Conservation (phyloP, 2,113 vertebrate genomes). For the Nycticryphes semicollaris region DNA sequence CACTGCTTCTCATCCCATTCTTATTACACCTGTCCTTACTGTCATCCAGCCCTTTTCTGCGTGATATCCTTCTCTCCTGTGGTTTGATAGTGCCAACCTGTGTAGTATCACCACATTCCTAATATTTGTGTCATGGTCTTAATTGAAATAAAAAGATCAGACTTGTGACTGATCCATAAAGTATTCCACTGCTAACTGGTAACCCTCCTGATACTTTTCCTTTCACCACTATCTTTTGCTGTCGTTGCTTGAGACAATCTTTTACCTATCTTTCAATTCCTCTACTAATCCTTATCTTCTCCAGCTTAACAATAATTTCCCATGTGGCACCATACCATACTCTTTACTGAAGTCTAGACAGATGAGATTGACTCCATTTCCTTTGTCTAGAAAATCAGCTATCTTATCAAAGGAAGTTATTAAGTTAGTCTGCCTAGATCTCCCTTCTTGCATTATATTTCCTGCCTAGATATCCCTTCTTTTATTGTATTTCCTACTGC, state of each 20-base stretch:
- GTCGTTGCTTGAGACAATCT: constrained; percentile 8
- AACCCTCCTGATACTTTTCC: neutral
- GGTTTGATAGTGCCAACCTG: neutral
- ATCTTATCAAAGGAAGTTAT: constrained; percentile 54
- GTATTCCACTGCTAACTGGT: constrained; percentile 34
- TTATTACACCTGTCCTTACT: neutral
- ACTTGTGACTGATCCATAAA: constrained; percentile 22
- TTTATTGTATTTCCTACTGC: neutral
- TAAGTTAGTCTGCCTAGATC: constrained; percentile 18
- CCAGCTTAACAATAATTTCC: constrained; percentile 61
- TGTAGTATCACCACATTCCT: neutral
- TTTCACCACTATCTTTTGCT: constrained; percentile 52
- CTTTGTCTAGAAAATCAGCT: constrained; percentile 64
- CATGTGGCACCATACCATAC: constrained; percentile 6
- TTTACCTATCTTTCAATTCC: constrained; percentile 52
- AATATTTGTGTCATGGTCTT: constrained; percentile 22
- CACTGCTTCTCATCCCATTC: neutral
- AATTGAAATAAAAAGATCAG: constrained; percentile 40
- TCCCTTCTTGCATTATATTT: neutral
- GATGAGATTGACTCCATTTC: constrained; percentile 28
- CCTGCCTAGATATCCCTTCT: neutral
- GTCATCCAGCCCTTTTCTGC: constrained; percentile 26
- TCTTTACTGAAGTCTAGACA: neutral
- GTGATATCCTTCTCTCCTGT: neutral
- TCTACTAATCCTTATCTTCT: constrained; percentile 59